Percentiles rank a stretch among this genome's conserved stretches.
Conservation (phyloP, 2,113 vertebrate genomes). For the Origma solitaria region DNA sequence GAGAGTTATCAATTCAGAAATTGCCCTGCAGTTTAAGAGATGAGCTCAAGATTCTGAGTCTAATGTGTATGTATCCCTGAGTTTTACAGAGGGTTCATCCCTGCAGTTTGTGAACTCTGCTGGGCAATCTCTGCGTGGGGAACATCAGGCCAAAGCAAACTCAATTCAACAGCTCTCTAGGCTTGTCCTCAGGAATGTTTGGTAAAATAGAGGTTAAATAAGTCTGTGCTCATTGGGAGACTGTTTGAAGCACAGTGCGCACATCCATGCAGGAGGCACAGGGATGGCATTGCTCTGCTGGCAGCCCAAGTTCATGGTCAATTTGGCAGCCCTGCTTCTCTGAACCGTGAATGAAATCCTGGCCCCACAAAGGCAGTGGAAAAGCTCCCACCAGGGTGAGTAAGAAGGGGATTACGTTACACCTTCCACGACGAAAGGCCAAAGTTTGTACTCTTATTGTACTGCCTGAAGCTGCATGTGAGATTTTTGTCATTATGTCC, state of each 20-base stretch:
- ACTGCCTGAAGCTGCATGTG: neutral
- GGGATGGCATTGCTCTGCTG: neutral
- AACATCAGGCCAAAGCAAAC: neutral
- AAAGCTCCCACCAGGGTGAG: neutral
- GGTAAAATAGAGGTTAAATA: neutral
- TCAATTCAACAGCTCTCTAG: neutral
- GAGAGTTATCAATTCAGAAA: neutral
- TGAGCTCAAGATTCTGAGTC: neutral
- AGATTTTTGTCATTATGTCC: neutral
- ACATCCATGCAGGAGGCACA: neutral
- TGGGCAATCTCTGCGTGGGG: neutral
- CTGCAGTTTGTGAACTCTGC: neutral
- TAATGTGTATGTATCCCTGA: fast-evolving
- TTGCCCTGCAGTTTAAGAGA: neutral
- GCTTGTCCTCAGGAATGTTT: neutral
- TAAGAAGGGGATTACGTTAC: neutral
- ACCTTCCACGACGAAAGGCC: neutral
- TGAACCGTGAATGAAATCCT: neutral
- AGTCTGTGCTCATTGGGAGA: neutral
- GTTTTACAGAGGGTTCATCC: neutral
- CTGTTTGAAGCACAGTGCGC: neutral
- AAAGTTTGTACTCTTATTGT: neutral
- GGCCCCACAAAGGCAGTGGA: neutral
- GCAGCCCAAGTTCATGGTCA: neutral
- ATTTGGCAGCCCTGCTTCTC: neutral